Evolutionary conservation across 2,797 vertebrate species (phyloP).

Genomic region (Cossypha caffra): DNA sequence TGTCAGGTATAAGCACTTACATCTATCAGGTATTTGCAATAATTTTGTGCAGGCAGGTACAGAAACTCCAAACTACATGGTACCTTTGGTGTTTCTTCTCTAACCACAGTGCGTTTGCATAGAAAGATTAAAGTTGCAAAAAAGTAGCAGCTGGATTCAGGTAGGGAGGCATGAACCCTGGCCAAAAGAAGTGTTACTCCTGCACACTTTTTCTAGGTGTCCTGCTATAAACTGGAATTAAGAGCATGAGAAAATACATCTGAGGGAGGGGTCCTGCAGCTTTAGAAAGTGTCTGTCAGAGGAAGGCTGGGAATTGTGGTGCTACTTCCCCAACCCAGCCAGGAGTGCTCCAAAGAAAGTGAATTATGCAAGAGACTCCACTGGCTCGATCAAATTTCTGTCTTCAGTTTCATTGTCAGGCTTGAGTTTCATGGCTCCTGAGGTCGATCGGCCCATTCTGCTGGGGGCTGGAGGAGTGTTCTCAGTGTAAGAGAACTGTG

Average conservation of each 20-base stretch:
- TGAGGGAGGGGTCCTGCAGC: neutral
- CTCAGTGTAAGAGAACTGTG: neutral
- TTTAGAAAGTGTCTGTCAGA: neutral
- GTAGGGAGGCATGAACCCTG: neutral
- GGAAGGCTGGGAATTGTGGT: neutral
- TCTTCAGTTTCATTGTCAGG: slow-evolving; percentile 13
- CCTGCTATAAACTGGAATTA: neutral
- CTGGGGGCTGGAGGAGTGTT: neutral
- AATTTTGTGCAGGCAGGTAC: neutral
- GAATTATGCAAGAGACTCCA: slow-evolving; percentile 47
- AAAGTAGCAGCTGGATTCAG: neutral
- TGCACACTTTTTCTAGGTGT: neutral
- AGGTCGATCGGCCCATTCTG: neutral
- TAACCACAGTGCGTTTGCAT: neutral
- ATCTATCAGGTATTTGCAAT: neutral
- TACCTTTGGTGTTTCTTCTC: neutral
- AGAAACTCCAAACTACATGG: neutral
- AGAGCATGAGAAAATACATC: neutral
- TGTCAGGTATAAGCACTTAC: neutral
- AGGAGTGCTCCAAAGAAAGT: neutral
- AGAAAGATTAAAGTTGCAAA: neutral
- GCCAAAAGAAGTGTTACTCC: neutral
- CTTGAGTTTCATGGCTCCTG: neutral
- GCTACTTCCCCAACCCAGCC: neutral
- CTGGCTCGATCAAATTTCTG: neutral